A percentile compares a stretch with the other conserved stretches of the same genome.
These are phyloP conservation scores for Alligator sinensis DNA, from an alignment of 2,113 vertebrate genomes.

Conservation along the genomic window DNA sequence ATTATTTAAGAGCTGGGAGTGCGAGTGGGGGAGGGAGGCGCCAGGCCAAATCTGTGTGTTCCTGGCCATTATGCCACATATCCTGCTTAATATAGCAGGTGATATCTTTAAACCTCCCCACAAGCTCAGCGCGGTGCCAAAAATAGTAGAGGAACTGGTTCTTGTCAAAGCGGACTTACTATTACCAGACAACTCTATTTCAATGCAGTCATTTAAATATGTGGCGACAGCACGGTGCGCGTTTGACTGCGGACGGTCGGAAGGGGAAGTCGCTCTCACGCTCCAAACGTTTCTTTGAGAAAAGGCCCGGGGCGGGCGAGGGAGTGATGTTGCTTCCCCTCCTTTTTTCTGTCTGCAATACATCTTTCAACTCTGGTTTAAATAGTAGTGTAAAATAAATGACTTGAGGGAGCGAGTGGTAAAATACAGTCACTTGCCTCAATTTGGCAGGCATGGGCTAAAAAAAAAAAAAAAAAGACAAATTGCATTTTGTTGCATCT, in stretches of 20 bases:
- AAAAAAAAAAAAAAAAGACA: not conserved
- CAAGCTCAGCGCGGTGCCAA: not conserved
- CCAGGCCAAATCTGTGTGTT: not conserved
- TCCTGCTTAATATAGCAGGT: constrained; percentile 46
- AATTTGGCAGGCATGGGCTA: not conserved
- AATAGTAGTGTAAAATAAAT: not conserved
- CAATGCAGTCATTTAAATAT: not conserved
- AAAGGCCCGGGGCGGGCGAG: rapidly evolving
- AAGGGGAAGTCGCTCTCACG: rapidly evolving
- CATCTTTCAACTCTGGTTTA: not conserved
- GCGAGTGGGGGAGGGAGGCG: constrained; percentile 32
- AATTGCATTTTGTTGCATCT: not conserved
- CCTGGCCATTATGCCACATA: constrained; percentile 31
- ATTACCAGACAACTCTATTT: not conserved
- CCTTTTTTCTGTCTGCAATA: not conserved
- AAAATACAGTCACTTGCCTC: not conserved
- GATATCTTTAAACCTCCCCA: constrained; percentile 11
- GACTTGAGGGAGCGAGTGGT: not conserved
- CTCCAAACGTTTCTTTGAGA: not conserved
- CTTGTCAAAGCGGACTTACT: not conserved
- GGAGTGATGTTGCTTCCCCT: not conserved
- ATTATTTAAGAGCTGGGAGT: constrained; percentile 47
- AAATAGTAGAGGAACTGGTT: not conserved
- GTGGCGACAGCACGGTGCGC: rapidly evolving
- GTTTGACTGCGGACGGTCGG: not conserved